phyloP scores from a whole-genome alignment of 2,113 vertebrate genomes.

The Antechinus stuartii region DNA sequence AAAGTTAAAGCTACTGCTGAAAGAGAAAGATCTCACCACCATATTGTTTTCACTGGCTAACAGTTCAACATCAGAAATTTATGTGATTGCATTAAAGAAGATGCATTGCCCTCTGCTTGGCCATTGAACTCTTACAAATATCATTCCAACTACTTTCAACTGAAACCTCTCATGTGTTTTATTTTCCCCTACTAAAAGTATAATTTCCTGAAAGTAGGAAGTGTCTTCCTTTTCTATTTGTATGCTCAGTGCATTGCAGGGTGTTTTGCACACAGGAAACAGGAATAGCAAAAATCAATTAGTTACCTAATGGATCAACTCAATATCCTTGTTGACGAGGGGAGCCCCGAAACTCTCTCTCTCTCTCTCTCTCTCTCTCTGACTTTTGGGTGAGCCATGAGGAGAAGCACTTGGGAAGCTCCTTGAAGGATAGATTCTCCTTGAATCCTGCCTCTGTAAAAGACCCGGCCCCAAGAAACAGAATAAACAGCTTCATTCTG shows the following conservation, averaged over 20 bases:
- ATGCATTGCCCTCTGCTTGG: not conserved
- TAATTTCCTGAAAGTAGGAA: not conserved
- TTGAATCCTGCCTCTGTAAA: too few relatives aligned
- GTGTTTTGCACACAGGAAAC: not conserved
- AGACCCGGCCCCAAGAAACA: too few relatives aligned
- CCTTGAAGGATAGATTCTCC: too few relatives aligned
- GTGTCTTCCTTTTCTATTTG: not conserved
- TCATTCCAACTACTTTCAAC: not conserved
- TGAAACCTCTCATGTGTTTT: not conserved
- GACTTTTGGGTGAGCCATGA: too few relatives aligned
- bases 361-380: too few relatives aligned
- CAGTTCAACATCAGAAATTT: not conserved
- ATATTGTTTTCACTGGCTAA: not conserved
- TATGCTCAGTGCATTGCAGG: not conserved
- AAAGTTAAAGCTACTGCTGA: not conserved
- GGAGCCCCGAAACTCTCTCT: too few relatives aligned
- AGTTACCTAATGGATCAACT: not conserved
- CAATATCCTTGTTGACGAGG: not conserved
- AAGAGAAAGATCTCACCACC: not conserved
- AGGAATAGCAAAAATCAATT: not conserved
- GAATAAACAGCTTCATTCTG: too few relatives aligned
- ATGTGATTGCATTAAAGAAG: not conserved
- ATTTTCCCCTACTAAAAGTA: not conserved
- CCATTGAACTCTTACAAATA: not conserved
- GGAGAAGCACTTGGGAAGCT: too few relatives aligned